Conservation (phyloP, 2,113 vertebrate genomes). For the Alouatta palliata region DNA sequence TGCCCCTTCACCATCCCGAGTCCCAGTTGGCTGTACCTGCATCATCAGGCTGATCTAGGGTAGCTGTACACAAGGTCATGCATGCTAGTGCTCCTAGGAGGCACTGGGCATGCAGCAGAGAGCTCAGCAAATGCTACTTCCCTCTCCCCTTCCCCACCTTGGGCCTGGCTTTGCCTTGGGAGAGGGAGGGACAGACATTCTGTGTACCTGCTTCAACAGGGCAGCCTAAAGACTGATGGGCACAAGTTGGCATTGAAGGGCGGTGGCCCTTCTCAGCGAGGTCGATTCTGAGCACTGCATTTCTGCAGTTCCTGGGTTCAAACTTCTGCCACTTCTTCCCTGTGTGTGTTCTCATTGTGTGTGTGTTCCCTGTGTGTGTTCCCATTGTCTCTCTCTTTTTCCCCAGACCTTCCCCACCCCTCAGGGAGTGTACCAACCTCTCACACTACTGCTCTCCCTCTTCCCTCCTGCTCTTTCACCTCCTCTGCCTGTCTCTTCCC, state of each 20-base stretch:
- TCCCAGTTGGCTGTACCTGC: neutral
- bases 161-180: neutral
- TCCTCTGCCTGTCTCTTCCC: neutral
- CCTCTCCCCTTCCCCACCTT: neutral
- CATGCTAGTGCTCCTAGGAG: too few relatives aligned
- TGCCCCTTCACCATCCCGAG: neutral
- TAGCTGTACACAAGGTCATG: neutral
- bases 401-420: neutral
- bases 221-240: neutral
- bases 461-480: neutral
- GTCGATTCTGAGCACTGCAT: too few relatives aligned
- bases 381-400: neutral
- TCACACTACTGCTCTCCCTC: too few relatives aligned
- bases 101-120: neutral
- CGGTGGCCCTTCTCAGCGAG: neutral
- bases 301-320: neutral
- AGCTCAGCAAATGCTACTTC: neutral
- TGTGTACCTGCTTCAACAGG: neutral
- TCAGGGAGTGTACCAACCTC: neutral
- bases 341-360: too few relatives aligned
- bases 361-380: accelerated
- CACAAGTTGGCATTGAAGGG: accelerated
- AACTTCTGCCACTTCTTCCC: too few relatives aligned
- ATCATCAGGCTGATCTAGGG: accelerated
- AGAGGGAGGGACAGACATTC: neutral